Evolutionary conservation across 2,888 invertebrate genomes (phyloP), one percentile per base, ranked within the genome.

Genomic region (Eurytoma adleriae): DNA sequence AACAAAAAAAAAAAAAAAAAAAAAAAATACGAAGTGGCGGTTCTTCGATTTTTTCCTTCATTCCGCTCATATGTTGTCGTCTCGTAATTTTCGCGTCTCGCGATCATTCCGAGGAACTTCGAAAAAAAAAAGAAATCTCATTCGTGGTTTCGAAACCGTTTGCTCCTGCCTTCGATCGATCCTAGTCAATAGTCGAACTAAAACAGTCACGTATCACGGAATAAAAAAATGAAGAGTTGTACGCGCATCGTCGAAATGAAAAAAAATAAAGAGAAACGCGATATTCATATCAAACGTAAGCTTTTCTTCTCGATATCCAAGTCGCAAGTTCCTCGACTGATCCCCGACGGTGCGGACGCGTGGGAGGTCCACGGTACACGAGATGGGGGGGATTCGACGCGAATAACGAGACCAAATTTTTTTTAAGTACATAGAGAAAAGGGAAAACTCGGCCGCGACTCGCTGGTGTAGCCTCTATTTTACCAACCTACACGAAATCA

Each of bases 111-210:
- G 78, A 73, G 78, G 78, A 78, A 78, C 68, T 77, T 77, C 62
- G 24, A 30, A 62, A 7, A 52, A 30, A 30, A 24, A 52, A 52
- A 59, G 52, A 20, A 50, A 54, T 73, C 56, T 48, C 13, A 50
- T 54, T 14, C 10, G 7, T 40, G 56, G 18, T n/a, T 73, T 27
- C 30, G 18, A 24, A 74, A 40, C 24, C 27, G 40, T 40, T 40
- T 40, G 40, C 40, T 40, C 40, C 40, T 40, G 40, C 40, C 40
- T 40, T 40, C 10, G 40, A 40, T 75, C 24, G 75, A 81, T 78
- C 81, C 78, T 81, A 81, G 78, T 81, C 81, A 78, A 78, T 81
- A 78, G 75, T 64, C 40, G 54, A 70, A 56, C 61, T 70, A 57
- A 67, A 50, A 71, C 71, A 70, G 69, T 52, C 71, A 69, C 50